A percentile compares a stretch with the other conserved stretches of the same genome.
These are phyloP conservation scores for Talpa occidentalis DNA, from an alignment of 2,113 vertebrate genomes.

Conservation along the genomic window DNA sequence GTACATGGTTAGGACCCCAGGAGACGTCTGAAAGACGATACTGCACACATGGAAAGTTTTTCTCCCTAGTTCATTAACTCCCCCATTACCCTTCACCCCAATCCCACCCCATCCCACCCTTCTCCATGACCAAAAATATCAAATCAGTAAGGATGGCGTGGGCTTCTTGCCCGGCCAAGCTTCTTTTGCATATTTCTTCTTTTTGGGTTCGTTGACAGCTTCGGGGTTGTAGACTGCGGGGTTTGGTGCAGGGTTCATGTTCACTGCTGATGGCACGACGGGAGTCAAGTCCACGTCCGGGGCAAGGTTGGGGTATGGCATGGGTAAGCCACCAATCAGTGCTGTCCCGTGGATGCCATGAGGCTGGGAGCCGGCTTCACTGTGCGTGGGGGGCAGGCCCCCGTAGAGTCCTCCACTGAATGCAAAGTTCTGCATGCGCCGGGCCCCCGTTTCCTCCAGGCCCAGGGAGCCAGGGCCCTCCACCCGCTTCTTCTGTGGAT, in stretches of 20 bases:
- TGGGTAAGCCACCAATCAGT: constrained; percentile 95
- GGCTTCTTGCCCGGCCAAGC: constrained; percentile 99
- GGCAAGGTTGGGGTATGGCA: constrained; percentile 97
- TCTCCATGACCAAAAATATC: constrained; percentile 82
- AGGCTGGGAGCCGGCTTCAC: constrained; percentile 89
- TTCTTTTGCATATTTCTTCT: constrained; percentile 99
- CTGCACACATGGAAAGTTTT: constrained; percentile 80
- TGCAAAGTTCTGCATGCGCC: constrained; percentile 93
- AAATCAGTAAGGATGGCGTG: constrained; percentile 97
- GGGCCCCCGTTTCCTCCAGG: constrained; percentile 89
- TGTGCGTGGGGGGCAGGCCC: constrained; percentile 95
- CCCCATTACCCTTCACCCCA: constrained; percentile 72
- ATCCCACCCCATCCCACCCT: constrained; percentile 71
- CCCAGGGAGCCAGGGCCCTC: constrained; percentile 91
- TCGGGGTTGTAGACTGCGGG: constrained; percentile 92
- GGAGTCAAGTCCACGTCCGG: constrained; percentile 98
- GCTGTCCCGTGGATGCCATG: constrained; percentile 93
- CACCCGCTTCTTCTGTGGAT: constrained; percentile 92
- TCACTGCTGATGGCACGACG: constrained; percentile 92
- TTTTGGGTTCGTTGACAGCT: constrained; percentile 96
- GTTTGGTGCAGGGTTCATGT: constrained; percentile 93
- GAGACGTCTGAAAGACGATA: constrained; percentile 84
- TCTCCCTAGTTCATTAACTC: constrained; percentile 73
- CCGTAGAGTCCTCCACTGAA: constrained; percentile 94
- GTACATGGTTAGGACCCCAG: constrained; percentile 82